Evolutionary conservation across 1,140 invertebrate species (phyloP), one percentile per base, ranked within the genome.

Genomic region (Branchinecta lindahli): DNA sequence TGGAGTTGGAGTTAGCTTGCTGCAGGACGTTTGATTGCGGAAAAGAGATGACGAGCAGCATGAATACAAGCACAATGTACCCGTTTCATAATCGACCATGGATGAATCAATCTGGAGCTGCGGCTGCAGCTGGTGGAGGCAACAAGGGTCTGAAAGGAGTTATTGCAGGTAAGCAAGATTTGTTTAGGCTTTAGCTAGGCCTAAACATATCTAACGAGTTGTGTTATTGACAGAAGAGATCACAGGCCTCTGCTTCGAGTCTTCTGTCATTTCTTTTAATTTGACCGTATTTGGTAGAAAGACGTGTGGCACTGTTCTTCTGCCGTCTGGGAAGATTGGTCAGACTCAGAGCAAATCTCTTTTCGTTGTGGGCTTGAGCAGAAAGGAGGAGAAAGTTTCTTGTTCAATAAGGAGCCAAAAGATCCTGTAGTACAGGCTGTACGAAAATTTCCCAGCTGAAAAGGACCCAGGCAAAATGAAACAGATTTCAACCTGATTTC

Each of bases 91-190:
- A 45, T 66, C 76, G n/a, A 74, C 88, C 88, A 70, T 90, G 87
- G 88, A 85, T 89, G 82, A 77, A 77, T 33, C 81, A 86, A 69
- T 82, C 78, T 68, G 85, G 85, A 46, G 84, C 86, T 67, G 87
- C 86, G 61, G 81, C 85, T 66, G 84, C 84, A 18, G 79, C 66
- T 61, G 73, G 44, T 74, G 77, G 80, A 70, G 83, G 82, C 68
- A 86, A 83, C 65, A 81, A 83, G 75, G 83, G 90, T 66, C 66
- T 87, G 73, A 85, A 93, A 81, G 91, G 82, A 76, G 88, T 94
- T 72, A 81, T 94, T 45, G 91, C 91, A 76, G 89, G 90, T 85
- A 79, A 74, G 71, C 70, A 68, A 46, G 66, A 15, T 47, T 70
- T 46, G 67, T n/a, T n/a, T n/a, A n/a, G n/a, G n/a, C n/a, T 69